These are phyloP conservation scores for Deroptyus accipitrinus DNA, from an alignment of 2,113 vertebrate genomes.

Conservation along the genomic window DNA sequence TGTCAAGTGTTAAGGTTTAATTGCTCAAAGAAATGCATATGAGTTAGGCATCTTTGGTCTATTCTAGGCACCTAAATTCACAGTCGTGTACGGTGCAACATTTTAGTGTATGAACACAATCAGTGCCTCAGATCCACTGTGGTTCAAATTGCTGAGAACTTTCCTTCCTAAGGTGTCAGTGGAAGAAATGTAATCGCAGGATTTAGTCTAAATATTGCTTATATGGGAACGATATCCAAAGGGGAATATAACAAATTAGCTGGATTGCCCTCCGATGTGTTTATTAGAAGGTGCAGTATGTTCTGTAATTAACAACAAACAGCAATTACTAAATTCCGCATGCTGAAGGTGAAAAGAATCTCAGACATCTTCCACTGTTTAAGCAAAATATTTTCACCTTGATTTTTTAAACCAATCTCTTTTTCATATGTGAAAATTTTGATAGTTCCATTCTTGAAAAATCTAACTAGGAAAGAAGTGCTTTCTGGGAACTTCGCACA, in stretches of 20 bases:
- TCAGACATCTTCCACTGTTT: not conserved
- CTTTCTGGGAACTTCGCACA: not conserved
- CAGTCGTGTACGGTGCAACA: not conserved
- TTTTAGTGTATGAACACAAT: not conserved
- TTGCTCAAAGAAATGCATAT: not conserved
- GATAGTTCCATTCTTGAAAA: not conserved
- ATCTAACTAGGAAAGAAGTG: not conserved
- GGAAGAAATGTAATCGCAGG: not conserved
- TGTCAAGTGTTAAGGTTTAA: constrained; percentile 4
- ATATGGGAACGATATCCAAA: not conserved
- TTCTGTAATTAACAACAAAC: constrained; percentile 58
- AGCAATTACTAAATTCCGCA: constrained; percentile 27
- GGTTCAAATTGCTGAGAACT: not conserved
- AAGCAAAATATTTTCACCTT: not conserved
- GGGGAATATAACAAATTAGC: constrained; percentile 40
- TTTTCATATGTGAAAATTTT: not conserved
- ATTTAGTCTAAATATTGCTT: not conserved
- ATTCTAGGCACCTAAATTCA: not conserved
- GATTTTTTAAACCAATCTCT: not conserved
- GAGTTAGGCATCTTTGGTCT: not conserved
- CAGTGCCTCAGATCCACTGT: not conserved
- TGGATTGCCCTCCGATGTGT: constrained; percentile 1
- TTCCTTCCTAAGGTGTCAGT: not conserved
- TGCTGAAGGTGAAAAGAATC: not conserved
- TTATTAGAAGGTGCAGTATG: constrained; percentile 34